Evolutionary conservation across 2,888 invertebrate genomes (phyloP).

Genomic region (Acrobasis repandana): DNA sequence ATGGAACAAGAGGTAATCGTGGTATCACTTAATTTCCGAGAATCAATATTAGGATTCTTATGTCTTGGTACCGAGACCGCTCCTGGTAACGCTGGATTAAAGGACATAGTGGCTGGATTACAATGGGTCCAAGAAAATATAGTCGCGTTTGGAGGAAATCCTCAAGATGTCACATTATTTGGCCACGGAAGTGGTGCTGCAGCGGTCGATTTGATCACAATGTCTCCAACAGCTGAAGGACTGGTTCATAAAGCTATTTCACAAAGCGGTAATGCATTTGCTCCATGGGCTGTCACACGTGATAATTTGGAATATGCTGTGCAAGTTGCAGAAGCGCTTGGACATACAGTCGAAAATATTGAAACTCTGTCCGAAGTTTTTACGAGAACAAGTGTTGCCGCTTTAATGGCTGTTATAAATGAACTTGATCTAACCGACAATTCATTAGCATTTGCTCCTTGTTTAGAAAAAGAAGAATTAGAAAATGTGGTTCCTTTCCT

Average conservation of each 20-base stretch:
- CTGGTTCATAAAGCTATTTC: slow-evolving; percentile 65
- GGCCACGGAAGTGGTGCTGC: slow-evolving; percentile 92
- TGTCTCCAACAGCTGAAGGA: slow-evolving; percentile 60
- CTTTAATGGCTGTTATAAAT: slow-evolving; percentile 66
- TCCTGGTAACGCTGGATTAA: slow-evolving; percentile 93
- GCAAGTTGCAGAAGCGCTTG: slow-evolving; percentile 63
- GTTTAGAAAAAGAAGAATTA: slow-evolving; percentile 58
- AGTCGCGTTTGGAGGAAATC: slow-evolving; percentile 89
- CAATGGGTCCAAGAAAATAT: slow-evolving; percentile 89
- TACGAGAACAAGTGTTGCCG: slow-evolving; percentile 55
- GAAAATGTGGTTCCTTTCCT: slow-evolving; percentile 52
- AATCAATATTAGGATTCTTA: slow-evolving; percentile 88
- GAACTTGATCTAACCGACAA: slow-evolving; percentile 67
- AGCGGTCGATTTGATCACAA: slow-evolving; percentile 66
- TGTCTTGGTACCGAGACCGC: slow-evolving; percentile 83
- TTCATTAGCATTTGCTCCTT: slow-evolving; percentile 69
- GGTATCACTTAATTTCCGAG: slow-evolving; percentile 86
- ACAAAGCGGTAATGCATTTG: slow-evolving; percentile 70
- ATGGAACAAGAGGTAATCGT: slow-evolving; percentile 87
- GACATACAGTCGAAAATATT: slow-evolving; percentile 53
- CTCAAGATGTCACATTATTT: slow-evolving; percentile 88
- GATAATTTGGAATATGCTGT: slow-evolving; percentile 64
- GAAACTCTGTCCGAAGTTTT: slow-evolving; percentile 57
- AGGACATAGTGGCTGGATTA: slow-evolving; percentile 92
- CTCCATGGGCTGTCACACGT: slow-evolving; percentile 73